phyloP scores from a whole-genome alignment of 2,113 vertebrate genomes.

The Cynocephalus volans region DNA sequence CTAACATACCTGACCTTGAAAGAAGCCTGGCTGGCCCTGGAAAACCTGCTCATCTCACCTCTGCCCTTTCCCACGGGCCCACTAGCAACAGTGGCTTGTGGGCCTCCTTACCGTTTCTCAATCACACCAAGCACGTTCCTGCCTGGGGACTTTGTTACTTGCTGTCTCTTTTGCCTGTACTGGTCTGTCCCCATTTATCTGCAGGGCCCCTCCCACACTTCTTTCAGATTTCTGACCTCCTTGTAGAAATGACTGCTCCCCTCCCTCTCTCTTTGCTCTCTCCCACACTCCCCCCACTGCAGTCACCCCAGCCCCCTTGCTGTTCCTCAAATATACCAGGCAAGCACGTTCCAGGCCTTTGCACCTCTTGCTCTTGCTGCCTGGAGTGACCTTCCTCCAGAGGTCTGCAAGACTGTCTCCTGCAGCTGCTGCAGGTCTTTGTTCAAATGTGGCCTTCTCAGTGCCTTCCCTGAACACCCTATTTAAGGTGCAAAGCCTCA shows the following conservation, averaged over 20 bases:
- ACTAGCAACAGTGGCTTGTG: fast-evolving
- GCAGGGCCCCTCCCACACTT: not conserved
- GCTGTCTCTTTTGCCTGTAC: not conserved
- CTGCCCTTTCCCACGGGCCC: not conserved
- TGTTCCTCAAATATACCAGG: not conserved
- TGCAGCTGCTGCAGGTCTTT: not conserved
- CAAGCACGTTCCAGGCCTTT: not conserved
- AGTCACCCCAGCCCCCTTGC: not conserved
- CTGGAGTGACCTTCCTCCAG: not conserved
- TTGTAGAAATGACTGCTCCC: not conserved
- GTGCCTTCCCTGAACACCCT: not conserved
- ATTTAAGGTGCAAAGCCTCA: not conserved
- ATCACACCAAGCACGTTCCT: too few species aligned
- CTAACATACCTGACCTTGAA: not conserved
- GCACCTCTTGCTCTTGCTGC: not conserved
- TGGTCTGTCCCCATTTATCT: not conserved
- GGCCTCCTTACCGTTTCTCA: not conserved
- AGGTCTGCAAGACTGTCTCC: not conserved
- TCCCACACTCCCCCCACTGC: not conserved
- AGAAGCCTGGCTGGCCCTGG: not conserved
- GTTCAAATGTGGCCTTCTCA: not conserved
- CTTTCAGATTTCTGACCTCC: not conserved
- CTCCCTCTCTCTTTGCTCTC: not conserved
- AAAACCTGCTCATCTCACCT: not conserved
- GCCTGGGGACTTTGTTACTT: not conserved